Conservation (phyloP, 2,888 invertebrate genomes). For the Venusia cambrica region DNA sequence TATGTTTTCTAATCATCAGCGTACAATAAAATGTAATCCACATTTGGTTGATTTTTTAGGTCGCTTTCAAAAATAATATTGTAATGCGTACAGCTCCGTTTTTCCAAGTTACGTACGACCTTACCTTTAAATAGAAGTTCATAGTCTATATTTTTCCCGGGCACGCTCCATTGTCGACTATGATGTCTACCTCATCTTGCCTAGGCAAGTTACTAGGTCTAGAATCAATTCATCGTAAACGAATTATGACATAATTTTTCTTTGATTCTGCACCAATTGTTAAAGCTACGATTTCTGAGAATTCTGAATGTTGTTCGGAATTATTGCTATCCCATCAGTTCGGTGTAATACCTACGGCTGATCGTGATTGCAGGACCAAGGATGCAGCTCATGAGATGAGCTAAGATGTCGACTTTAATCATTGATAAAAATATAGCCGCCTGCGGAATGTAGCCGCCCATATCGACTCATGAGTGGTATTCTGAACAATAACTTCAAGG, state of each 20-base stretch:
- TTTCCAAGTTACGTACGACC: conserved; percentile 35
- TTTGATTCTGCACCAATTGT: too few species aligned
- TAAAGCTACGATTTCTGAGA: too few species aligned
- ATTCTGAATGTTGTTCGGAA: conserved; percentile 23
- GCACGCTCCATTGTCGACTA: too few species aligned
- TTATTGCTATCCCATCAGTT: conserved; percentile 48
- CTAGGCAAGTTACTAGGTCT: too few species aligned
- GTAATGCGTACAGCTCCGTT: conserved; percentile 36
- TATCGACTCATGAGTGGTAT: conserved; percentile 62
- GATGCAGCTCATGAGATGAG: conserved; percentile 59
- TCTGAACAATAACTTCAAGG: conserved; percentile 54
- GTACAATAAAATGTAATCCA: too few species aligned
- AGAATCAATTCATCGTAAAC: too few species aligned
- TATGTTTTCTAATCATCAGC: conserved; percentile 22
- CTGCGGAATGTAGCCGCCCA: conserved; percentile 61
- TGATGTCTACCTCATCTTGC: too few species aligned
- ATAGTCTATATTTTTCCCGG: too few species aligned
- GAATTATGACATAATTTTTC: too few species aligned
- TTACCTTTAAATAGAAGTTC: too few species aligned
- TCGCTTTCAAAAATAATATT: too few species aligned
- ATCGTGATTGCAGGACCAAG: conserved; percentile 65
- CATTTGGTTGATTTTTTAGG: too few species aligned
- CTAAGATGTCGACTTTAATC: conserved; percentile 56
- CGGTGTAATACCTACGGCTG: conserved; percentile 50
- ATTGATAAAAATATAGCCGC: conserved; percentile 55